phyloP scores from a whole-genome alignment of 2,113 vertebrate genomes.

The Agapornis roseicollis region DNA sequence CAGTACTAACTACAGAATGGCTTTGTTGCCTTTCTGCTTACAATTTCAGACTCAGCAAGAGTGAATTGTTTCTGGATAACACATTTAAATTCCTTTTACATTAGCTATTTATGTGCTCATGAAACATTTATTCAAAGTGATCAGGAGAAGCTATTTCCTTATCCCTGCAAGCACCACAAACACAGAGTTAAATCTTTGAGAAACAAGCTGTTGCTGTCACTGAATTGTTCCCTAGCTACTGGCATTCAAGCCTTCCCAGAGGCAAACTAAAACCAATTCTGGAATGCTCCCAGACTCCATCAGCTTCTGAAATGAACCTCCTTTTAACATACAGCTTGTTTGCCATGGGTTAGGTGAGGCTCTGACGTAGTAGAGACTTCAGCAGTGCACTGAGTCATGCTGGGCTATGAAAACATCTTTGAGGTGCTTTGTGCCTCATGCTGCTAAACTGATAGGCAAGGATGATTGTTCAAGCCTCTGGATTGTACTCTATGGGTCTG shows the following conservation, averaged over 20 bases:
- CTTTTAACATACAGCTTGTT: background rate
- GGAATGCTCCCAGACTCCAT: background rate
- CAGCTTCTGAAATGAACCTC: background rate
- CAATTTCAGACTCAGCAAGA: background rate
- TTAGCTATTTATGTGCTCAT: constrained; percentile 22
- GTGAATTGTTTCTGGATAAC: background rate
- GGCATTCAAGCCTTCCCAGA: background rate
- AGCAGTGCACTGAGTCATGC: background rate
- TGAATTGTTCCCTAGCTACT: constrained; percentile 10
- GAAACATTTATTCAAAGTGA: constrained; percentile 28
- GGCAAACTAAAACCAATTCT: constrained; percentile 4
- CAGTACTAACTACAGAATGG: background rate
- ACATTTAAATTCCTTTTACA: constrained; percentile 24
- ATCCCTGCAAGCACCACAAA: background rate
- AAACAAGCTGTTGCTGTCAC: constrained; percentile 24
- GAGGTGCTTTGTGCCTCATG: background rate
- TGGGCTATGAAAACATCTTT: background rate
- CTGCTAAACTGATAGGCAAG: background rate
- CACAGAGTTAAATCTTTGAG: background rate
- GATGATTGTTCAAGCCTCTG: background rate
- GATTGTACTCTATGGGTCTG: background rate
- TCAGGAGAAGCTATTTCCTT: constrained; percentile 12
- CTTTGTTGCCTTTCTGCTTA: background rate
- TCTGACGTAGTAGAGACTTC: background rate
- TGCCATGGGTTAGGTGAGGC: background rate